phyloP scores from a whole-genome alignment of 2,113 vertebrate species.

The Oreochromis tanganicae region DNA sequence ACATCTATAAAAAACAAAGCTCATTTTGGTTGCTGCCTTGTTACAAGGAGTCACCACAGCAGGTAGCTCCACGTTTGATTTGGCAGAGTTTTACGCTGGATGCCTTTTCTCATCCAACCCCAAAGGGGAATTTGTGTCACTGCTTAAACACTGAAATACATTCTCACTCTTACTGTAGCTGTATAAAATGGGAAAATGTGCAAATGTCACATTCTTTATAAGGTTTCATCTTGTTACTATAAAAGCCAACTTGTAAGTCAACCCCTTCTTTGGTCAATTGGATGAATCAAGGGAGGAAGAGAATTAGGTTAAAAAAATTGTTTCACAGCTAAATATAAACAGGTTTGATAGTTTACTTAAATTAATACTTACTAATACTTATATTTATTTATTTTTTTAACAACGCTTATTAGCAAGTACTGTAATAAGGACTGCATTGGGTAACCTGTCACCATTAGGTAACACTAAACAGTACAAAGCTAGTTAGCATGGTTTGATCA shows the following conservation, averaged over 20 bases:
- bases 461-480: not conserved
- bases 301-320: not conserved
- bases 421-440: not conserved
- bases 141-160: not conserved
- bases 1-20: not conserved
- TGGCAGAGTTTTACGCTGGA: not conserved
- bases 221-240: not conserved
- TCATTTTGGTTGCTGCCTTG: not conserved
- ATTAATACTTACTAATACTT: not conserved
- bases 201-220: not conserved
- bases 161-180: not conserved
- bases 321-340: not conserved
- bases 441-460: not conserved
- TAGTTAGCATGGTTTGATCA: not conserved
- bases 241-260: not conserved
- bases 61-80: not conserved
- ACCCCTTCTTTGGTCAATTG: not conserved
- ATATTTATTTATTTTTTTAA: not conserved
- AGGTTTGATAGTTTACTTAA: not conserved
- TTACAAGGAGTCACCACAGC: not conserved
- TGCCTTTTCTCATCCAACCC: not conserved
- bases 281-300: not conserved
- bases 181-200: not conserved
- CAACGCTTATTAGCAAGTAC: not conserved
- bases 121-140: not conserved